phyloP scores from a whole-genome alignment of 2,797 vertebrate genomes.

The Hoplostethus mediterraneus region DNA sequence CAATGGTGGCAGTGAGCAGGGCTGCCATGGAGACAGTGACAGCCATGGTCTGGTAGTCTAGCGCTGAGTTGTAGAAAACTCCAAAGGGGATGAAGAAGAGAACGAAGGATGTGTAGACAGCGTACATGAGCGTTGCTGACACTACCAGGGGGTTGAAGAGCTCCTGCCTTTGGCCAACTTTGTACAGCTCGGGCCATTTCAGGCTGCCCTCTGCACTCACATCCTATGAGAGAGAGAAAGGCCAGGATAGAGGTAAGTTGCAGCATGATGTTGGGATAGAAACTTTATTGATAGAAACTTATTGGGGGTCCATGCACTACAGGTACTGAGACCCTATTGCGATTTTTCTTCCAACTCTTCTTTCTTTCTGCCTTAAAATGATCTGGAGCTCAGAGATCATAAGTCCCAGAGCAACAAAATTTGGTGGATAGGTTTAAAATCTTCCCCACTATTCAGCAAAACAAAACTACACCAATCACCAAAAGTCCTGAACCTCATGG shows the following conservation, averaged over 20 bases:
- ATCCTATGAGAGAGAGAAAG: slow-evolving; percentile 80
- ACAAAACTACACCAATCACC: no score
- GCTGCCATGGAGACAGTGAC: slow-evolving; percentile 85
- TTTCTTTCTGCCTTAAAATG: no score
- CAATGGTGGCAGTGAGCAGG: slow-evolving; percentile 81
- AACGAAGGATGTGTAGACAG: slow-evolving; percentile 84
- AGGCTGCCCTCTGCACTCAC: slow-evolving; percentile 86
- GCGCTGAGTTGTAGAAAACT: slow-evolving; percentile 73
- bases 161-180: slow-evolving; percentile 81
- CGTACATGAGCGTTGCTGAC: slow-evolving; percentile 79
- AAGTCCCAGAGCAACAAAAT: no score
- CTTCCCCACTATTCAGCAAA: no score
- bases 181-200: slow-evolving; percentile 86
- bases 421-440: no score
- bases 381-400: no score
- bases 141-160: slow-evolving; percentile 86
- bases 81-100: slow-evolving; percentile 88
- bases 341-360: no score
- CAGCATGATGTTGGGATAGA: background rate
- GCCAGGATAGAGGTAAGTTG: background rate
- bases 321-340: no score
- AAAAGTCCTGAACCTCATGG: no score
- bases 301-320: no score
- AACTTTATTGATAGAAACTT: background rate
- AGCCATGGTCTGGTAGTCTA: slow-evolving; percentile 90